Percentiles rank a stretch among this genome's conserved stretches.
Evolutionary conservation across 2,797 vertebrate species (phyloP).

Genomic region (Gallinago nigripennis): DNA sequence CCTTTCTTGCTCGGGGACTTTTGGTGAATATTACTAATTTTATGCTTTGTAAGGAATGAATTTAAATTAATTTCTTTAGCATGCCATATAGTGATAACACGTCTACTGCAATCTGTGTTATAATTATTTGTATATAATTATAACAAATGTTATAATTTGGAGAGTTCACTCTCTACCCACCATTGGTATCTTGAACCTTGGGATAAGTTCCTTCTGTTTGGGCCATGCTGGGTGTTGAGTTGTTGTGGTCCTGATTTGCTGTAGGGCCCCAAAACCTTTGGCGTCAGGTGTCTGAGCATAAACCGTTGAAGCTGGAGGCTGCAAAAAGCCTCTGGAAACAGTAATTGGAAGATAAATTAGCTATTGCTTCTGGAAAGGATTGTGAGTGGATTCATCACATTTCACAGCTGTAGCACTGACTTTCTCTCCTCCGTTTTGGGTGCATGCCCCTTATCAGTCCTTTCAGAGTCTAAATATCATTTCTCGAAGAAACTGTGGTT

Average conservation of each 20-base stretch:
- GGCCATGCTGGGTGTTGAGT: background rate
- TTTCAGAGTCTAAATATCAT: background rate
- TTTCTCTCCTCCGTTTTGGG: background rate
- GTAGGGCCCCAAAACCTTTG: background rate
- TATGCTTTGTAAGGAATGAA: background rate
- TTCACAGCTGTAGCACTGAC: background rate
- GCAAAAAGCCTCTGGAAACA: background rate
- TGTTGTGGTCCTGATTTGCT: background rate
- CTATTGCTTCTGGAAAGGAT: background rate
- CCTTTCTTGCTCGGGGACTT: background rate
- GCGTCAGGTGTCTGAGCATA: rapidly evolving
- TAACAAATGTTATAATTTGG: background rate
- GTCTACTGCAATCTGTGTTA: background rate
- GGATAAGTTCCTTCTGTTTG: background rate
- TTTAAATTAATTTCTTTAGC: background rate
- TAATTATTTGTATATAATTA: background rate
- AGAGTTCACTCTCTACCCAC: background rate
- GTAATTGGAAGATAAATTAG: background rate
- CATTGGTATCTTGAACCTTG: background rate
- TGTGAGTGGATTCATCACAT: background rate
- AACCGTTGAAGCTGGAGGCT: background rate
- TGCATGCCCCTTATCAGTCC: background rate
- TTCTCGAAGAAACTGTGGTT: background rate
- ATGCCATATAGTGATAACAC: background rate
- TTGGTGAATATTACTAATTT: background rate